These are phyloP conservation scores for Lutjanus argentimaculatus DNA, from an alignment of 2,797 vertebrate species.

Conservation along the genomic window DNA sequence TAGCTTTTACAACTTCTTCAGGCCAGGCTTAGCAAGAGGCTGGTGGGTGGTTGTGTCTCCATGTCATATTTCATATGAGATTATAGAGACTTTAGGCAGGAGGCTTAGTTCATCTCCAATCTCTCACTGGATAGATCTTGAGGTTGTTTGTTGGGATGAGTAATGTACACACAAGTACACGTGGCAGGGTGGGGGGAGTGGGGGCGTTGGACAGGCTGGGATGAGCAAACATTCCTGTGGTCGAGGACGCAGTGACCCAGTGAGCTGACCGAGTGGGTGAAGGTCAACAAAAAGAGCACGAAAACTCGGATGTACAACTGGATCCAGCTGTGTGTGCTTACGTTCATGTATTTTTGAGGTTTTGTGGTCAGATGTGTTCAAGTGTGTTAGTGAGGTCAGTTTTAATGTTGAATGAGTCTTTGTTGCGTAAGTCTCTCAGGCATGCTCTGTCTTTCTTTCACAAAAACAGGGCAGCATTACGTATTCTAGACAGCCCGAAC, in stretches of 20 bases:
- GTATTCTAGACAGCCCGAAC: neutral
- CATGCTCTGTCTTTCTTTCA: neutral
- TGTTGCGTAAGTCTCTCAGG: neutral
- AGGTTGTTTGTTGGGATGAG: slow-evolving; percentile 26
- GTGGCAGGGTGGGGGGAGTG: slow-evolving; percentile 11
- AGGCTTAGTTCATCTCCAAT: slow-evolving; percentile 36
- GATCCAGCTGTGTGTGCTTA: slow-evolving; percentile 11
- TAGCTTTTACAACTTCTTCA: slow-evolving; percentile 36
- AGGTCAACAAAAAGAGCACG: slow-evolving; percentile 57
- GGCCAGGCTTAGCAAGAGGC: slow-evolving; percentile 25
- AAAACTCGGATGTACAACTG: neutral
- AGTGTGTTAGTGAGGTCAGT: neutral
- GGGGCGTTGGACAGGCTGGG: neutral
- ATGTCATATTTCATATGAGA: slow-evolving; percentile 52
- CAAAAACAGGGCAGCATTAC: neutral
- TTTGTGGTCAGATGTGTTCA: slow-evolving; percentile 5
- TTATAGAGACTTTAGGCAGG: slow-evolving; percentile 43
- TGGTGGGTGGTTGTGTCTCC: slow-evolving; percentile 18
- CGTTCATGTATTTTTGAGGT: neutral
- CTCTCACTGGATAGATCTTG: slow-evolving; percentile 17
- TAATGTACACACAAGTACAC: slow-evolving; percentile 48
- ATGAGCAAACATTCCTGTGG: slow-evolving; percentile 71
- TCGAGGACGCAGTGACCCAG: slow-evolving; percentile 31
- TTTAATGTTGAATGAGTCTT: neutral
- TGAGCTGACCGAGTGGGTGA: slow-evolving; percentile 44